These are phyloP conservation scores for Alcis repandata DNA, from an alignment of 2,888 invertebrate species.

Conservation along the genomic window DNA sequence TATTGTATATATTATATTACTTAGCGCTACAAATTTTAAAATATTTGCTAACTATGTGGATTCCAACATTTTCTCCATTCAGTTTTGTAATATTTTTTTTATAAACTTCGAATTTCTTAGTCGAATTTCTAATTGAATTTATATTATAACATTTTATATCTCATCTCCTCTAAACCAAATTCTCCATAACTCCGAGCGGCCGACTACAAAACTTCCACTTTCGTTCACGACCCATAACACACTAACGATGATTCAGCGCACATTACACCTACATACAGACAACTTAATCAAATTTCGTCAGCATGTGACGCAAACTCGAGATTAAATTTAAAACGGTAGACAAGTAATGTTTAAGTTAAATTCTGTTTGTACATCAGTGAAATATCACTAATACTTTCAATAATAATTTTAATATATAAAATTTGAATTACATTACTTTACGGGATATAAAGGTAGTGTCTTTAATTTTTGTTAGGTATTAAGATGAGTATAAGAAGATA, in stretches of 20 bases:
- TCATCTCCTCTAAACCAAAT: background rate
- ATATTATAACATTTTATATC: too few species aligned
- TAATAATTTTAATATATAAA: too few species aligned
- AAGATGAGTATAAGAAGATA: too few species aligned
- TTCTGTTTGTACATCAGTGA: constrained; percentile 10
- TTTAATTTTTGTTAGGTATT: background rate
- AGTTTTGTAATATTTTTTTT: too few species aligned
- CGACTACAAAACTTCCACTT: constrained; percentile 10
- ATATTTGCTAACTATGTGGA: too few species aligned
- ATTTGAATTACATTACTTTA: too few species aligned
- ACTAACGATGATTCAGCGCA: constrained; percentile 35
- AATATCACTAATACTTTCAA: constrained; percentile 5
- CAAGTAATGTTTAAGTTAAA: background rate
- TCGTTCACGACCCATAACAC: constrained; percentile 29
- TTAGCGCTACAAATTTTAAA: too few species aligned
- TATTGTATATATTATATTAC: too few species aligned
- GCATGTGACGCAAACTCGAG: constrained; percentile 30
- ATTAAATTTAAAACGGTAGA: constrained; percentile 7
- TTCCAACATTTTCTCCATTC: too few species aligned
- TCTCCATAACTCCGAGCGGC: background rate
- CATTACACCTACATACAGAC: constrained; percentile 40
- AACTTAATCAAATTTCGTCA: constrained; percentile 47
- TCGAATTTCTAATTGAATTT: too few species aligned
- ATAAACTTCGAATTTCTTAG: too few species aligned
- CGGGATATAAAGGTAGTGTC: background rate